Evolutionary conservation across 23 tunicate genomes (phyloP).

Genomic region (Ascidia mentula): DNA sequence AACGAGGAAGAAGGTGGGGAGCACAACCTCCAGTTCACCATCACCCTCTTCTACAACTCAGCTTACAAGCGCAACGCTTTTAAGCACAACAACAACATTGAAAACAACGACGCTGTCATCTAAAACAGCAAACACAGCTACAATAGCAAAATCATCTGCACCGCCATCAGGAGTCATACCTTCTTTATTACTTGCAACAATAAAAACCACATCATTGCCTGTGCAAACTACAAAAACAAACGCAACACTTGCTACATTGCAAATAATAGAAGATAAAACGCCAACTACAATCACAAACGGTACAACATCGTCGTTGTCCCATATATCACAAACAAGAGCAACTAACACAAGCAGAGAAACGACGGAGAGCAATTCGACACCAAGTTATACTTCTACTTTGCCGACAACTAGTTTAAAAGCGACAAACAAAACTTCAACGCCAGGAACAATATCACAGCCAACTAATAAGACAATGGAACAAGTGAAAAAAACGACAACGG

Average conservation of each 20-base stretch:
- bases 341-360: background rate
- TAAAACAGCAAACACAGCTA: background rate
- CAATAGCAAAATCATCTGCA: background rate
- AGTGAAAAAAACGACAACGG: too few species aligned
- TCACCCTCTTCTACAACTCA: background rate
- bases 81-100: background rate
- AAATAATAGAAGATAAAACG: background rate
- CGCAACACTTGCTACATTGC: background rate
- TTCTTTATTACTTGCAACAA: background rate
- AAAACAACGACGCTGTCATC: background rate
- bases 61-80: background rate
- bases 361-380: background rate
- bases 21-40: background rate
- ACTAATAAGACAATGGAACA: too few species aligned
- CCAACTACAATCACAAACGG: background rate
- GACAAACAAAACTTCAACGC: background rate
- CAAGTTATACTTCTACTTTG: background rate
- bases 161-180: background rate
- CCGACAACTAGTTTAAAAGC: background rate
- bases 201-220: background rate
- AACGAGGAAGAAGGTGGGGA: background rate
- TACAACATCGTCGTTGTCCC: background rate
- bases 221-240: background rate
- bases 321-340: background rate
- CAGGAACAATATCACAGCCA: background rate